phyloP scores from a whole-genome alignment of 2,113 vertebrate species.

The Ginglymostoma cirratum region DNA sequence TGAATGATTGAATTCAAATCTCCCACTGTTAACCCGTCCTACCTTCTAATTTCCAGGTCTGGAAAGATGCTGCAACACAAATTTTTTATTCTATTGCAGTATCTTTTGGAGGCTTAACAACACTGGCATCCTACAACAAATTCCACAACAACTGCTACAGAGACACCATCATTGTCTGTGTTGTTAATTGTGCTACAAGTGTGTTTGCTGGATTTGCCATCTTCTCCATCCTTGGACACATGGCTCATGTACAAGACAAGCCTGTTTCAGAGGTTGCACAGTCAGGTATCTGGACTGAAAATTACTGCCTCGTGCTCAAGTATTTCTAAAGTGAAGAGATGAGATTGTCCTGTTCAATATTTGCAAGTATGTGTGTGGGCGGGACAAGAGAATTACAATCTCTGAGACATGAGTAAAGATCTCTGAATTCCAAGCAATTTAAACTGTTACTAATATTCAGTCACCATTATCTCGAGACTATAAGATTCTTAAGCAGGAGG shows the following conservation, averaged over 20 bases:
- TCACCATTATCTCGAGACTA: background rate
- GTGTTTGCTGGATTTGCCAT: conserved; percentile 89
- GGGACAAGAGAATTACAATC: background rate
- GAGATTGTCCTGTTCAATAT: background rate
- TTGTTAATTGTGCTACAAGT: conserved; percentile 81
- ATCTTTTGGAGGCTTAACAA: conserved; percentile 80
- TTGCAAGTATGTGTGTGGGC: background rate
- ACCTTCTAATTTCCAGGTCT: conserved; percentile 61
- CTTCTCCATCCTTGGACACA: conserved; percentile 91
- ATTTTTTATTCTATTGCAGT: conserved; percentile 88
- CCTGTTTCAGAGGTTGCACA: conserved; percentile 55
- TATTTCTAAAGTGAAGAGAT: background rate
- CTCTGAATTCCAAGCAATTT: background rate
- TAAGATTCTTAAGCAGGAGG: no score
- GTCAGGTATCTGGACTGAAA: conserved; percentile 62
- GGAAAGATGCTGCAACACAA: conserved; percentile 93
- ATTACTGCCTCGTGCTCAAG: background rate
- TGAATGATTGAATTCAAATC: background rate
- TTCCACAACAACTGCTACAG: background rate
- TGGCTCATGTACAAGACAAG: conserved; percentile 43
- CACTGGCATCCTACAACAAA: conserved; percentile 86
- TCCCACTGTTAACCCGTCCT: background rate
- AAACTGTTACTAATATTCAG: background rate
- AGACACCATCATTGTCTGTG: conserved; percentile 44
- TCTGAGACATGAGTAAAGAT: background rate